A percentile compares a stretch with the other conserved stretches of the same genome.
Conservation (phyloP, 2,888 invertebrate species). For the Ernsta delagoae region DNA sequence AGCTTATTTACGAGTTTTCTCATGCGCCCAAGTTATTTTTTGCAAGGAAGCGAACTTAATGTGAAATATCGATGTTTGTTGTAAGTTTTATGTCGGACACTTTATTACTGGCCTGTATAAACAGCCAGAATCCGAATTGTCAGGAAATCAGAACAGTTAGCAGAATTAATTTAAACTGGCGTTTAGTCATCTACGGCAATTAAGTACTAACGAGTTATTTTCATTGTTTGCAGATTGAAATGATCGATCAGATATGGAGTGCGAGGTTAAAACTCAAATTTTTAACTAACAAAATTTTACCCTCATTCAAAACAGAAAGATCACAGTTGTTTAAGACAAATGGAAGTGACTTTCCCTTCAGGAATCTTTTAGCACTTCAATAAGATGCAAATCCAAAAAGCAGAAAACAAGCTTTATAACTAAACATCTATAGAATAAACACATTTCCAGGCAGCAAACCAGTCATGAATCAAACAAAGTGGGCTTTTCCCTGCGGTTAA, state of each 20-base stretch:
- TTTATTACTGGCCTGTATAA: slow-evolving; percentile 63
- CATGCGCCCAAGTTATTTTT: slow-evolving; percentile 61
- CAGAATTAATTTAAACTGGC: slow-evolving; percentile 38
- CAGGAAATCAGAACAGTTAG: slow-evolving; percentile 53
- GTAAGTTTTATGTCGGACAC: slow-evolving; percentile 54
- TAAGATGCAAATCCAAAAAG: not conserved
- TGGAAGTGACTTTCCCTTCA: not conserved
- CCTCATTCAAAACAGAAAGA: not conserved
- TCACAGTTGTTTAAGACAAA: not conserved
- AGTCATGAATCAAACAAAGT: not conserved
- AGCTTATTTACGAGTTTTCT: slow-evolving; percentile 69
- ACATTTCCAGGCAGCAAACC: not conserved
- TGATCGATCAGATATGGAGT: too few relatives aligned
- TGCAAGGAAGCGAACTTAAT: slow-evolving; percentile 61
- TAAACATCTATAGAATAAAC: not conserved
- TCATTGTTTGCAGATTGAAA: not conserved
- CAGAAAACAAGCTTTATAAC: not conserved
- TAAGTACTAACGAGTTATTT: not conserved
- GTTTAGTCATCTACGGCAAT: slow-evolving; percentile 29
- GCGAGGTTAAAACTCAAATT: too few relatives aligned
- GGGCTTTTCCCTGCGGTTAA: slow-evolving; percentile 3
- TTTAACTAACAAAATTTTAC: too few relatives aligned
- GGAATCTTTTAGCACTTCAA: not conserved
- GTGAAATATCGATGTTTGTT: slow-evolving; percentile 67
- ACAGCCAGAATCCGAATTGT: slow-evolving; percentile 49